Base-by-base conservation (phyloP, 1,140 invertebrate genomes). In the Leucophenga varia region DNA sequence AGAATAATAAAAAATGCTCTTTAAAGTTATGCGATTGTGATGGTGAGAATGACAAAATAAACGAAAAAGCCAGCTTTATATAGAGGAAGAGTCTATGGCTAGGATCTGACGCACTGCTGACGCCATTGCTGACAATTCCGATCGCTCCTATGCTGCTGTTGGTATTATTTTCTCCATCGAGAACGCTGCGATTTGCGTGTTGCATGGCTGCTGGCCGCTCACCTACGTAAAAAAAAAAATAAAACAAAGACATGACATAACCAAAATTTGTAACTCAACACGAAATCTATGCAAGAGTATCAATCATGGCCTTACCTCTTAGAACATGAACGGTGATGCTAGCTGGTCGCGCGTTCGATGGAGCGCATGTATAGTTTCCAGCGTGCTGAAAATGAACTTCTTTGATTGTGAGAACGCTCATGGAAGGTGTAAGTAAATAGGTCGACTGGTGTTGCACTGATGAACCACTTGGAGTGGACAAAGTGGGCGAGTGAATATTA, bases 301-400 rank as follows among this genome's bases (percentile, higher is more conserved):
- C 12, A 28, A 2, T 18, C 5, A 36, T 44, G n/a, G n/a, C n/a
- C n/a, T 61, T 43, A 77, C 75, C 79, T 68, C 79, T 75, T 18
- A 81, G 61, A 2, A 88, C 84, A 58, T 87, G 85, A 3, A 88
- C 86, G 54, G 83, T 83, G 49, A 88, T 83, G 49, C 79, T 85
- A 13, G 85, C 80, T 17, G 82, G 78, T 34, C 80, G 81, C 1
- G 85, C 84, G 61, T 87, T 88, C 40, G 83, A 85, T 14, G 86
- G 86, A 31, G 79, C 78, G 72, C 86, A 88, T 2, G 85, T 86
- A 50, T 88, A 86, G 55, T 86, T 85, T 6, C 84, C 84, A 14
- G 80, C 72, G 55, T 80, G 78, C 17, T 70, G 71, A 47, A 75
- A 74, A 46, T 64, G 59, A 3, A 75, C 73, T 35, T 73, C 57